These are phyloP conservation scores for Stigmatopora argus DNA, from an alignment of 2,113 vertebrate genomes.

Conservation along the genomic window DNA sequence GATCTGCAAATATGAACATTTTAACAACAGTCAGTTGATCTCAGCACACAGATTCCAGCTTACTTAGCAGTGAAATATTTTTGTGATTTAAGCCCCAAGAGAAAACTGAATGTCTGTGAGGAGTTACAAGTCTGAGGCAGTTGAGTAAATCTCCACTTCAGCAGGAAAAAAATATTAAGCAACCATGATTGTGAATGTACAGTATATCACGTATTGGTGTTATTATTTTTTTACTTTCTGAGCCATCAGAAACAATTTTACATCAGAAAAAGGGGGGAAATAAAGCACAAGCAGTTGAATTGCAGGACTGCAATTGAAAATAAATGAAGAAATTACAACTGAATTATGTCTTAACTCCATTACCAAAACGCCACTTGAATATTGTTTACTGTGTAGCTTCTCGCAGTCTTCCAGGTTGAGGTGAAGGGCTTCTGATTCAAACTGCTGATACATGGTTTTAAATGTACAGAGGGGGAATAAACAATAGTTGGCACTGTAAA, in stretches of 20 bases:
- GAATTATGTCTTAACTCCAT: neutral
- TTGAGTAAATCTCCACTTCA: neutral
- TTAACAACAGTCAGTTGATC: constrained; percentile 23
- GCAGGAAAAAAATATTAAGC: neutral
- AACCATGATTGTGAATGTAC: neutral
- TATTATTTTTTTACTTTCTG: neutral
- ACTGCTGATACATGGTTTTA: constrained; percentile 27
- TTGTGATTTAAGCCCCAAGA: neutral
- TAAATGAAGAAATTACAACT: neutral
- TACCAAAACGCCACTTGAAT: neutral
- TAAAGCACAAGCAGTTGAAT: neutral
- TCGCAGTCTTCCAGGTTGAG: neutral
- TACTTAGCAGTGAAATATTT: constrained; percentile 6
- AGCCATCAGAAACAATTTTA: neutral
- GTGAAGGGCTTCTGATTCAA: constrained; percentile 1
- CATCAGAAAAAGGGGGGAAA: neutral
- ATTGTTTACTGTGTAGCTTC: neutral
- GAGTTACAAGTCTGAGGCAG: neutral
- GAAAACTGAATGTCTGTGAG: constrained; percentile 1
- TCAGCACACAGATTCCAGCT: neutral
- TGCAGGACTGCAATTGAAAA: neutral
- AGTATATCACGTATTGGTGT: neutral
- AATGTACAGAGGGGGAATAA: constrained; percentile 29
- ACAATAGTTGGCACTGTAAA: constrained; percentile 26
- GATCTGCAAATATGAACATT: constrained; percentile 47